phyloP scores from a whole-genome alignment of 2,113 vertebrate genomes.

The Rallus limicola region DNA sequence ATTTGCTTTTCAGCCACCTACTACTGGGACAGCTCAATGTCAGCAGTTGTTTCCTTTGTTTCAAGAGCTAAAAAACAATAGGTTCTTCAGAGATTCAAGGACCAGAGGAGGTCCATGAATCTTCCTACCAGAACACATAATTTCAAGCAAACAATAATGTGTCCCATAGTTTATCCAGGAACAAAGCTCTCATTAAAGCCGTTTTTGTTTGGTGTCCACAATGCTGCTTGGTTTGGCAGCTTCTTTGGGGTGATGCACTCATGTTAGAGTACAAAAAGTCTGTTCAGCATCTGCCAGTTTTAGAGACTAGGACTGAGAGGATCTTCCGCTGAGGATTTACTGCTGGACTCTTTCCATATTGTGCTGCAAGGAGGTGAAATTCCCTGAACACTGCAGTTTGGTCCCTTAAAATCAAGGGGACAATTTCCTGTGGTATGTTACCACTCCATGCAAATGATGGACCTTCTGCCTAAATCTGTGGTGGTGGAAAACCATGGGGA shows the following conservation, averaged over 20 bases:
- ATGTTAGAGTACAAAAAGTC: constrained; percentile 40
- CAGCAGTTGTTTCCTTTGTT: constrained; percentile 51
- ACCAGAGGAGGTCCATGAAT: constrained; percentile 8
- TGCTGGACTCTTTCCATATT: not conserved
- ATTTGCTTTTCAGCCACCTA: constrained; percentile 16
- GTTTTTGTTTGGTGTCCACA: constrained; percentile 51
- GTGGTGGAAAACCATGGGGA: not conserved
- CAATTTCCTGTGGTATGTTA: not conserved
- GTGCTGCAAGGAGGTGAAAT: not conserved
- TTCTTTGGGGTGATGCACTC: constrained; percentile 43
- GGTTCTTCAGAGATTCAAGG: constrained; percentile 20
- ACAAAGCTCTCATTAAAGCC: constrained; percentile 51
- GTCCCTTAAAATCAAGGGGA: not conserved
- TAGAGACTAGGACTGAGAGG: constrained; percentile 22
- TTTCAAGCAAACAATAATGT: not conserved
- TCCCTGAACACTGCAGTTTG: not conserved
- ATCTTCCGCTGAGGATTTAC: constrained; percentile 27
- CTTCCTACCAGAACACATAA: not conserved
- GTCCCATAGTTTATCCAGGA: not conserved
- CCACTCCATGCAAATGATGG: not conserved
- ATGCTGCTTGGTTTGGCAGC: constrained; percentile 56
- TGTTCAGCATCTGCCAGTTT: constrained; percentile 59
- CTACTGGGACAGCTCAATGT: not conserved
- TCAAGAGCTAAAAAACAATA: constrained; percentile 18
- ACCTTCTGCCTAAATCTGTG: not conserved